A percentile compares a stretch with the other conserved stretches of the same genome.
phyloP scores from a whole-genome alignment of 2,797 vertebrate genomes.

The Pterois miles region DNA sequence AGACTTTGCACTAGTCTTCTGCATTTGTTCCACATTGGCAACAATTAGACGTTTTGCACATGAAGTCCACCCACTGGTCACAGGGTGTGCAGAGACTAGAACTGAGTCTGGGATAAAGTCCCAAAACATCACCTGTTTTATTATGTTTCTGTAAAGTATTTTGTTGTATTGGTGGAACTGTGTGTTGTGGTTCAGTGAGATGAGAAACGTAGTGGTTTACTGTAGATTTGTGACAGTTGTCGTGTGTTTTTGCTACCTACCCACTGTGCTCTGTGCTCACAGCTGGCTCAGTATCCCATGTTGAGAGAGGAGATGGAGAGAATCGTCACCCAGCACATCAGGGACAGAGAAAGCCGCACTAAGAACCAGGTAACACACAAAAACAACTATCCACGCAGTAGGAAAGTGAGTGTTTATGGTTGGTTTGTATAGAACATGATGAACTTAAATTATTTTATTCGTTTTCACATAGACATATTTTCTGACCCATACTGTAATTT shows the following conservation, averaged over 20 bases:
- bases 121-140: constrained; percentile 40
- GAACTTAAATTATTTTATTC: background rate
- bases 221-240: constrained; percentile 19
- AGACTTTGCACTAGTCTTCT: constrained; percentile 70
- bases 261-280: constrained; percentile 73
- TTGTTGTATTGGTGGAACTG: constrained; percentile 54
- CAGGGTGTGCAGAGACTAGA: constrained; percentile 28
- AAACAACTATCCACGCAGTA: background rate
- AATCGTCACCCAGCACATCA: constrained; percentile 97
- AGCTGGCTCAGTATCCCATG: constrained; percentile 97
- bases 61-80: constrained; percentile 11
- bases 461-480: background rate
- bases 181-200: constrained; percentile 61
- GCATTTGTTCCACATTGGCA: constrained; percentile 46
- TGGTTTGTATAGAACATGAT: background rate
- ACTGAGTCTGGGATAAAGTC: constrained; percentile 62
- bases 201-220: constrained; percentile 13
- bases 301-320: constrained; percentile 98
- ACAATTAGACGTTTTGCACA: constrained; percentile 18
- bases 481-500: background rate
- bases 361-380: constrained; percentile 89
- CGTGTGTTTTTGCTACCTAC: constrained; percentile 55
- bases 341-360: constrained; percentile 93
- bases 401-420: background rate
- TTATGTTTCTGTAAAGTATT: constrained; percentile 46